A percentile compares a stretch with the other conserved stretches of the same genome.
Evolutionary conservation across 2,113 vertebrate genomes (phyloP).

Genomic region (Galeopterus variegatus): DNA sequence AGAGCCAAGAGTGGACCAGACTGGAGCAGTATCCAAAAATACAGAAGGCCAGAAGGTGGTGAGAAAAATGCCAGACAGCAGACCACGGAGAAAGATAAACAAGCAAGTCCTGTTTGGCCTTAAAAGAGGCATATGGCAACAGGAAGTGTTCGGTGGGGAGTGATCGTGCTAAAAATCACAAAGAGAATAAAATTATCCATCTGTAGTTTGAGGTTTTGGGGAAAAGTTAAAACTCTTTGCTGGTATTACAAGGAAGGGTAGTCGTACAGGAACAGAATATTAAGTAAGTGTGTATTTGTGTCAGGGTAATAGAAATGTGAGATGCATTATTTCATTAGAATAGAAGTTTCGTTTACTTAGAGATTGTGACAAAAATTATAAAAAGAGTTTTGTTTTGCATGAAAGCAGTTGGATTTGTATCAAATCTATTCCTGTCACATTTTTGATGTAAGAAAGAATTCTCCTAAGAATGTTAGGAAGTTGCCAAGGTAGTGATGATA

Average conservation of each 20-base stretch:
- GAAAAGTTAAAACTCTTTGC: constrained; percentile 64
- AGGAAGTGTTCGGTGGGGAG: constrained; percentile 80
- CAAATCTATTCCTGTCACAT: constrained; percentile 59
- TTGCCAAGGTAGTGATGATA: constrained; percentile 84
- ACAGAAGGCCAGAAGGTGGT: constrained; percentile 69
- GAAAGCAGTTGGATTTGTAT: constrained; percentile 79
- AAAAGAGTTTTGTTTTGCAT: constrained; percentile 76
- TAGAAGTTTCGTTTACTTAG: constrained; percentile 80
- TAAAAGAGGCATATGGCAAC: constrained; percentile 76
- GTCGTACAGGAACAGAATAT: constrained; percentile 80
- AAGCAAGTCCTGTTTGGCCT: constrained; percentile 66
- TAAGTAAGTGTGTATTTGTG: constrained; percentile 81
- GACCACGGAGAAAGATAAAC: constrained; percentile 71
- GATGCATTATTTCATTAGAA: constrained; percentile 63
- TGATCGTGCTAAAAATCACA: constrained; percentile 77
- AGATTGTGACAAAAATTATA: constrained; percentile 79
- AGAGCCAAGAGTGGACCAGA: neutral
- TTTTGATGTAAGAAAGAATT: constrained; percentile 81
- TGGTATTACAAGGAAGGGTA: constrained; percentile 71
- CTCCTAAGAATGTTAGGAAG: constrained; percentile 70
- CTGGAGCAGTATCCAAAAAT: constrained; percentile 42
- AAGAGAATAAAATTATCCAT: constrained; percentile 69
- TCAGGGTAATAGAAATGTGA: constrained; percentile 68
- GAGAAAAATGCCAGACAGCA: constrained; percentile 72
- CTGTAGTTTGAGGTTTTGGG: constrained; percentile 74